Base-by-base conservation (phyloP, 1,140 invertebrate genomes). In the Drosophila azteca region DNA sequence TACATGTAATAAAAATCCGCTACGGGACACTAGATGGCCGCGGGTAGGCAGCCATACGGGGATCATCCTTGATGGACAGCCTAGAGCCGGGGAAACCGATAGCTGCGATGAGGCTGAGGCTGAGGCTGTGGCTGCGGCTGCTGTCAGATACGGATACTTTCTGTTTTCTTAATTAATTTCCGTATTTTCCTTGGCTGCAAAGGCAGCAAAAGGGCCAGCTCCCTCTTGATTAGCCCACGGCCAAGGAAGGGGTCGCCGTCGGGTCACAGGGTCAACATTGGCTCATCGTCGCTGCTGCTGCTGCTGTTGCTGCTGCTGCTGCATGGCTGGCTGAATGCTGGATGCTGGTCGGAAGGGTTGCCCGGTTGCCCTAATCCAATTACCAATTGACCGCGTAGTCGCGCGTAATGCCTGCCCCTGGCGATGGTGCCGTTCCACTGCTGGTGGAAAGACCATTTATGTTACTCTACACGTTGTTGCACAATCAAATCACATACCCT, bases 101-200 rank as follows among this genome's bases (percentile, higher is more conserved):
- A 35, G 35, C 35, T 39, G 35, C 3, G 11, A 60, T 26, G 20
- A 13, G 24, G 53, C 22, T 39, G 35, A 9, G 31, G 31, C 31
- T 35, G 31, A 1, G 31, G 31, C 31, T 9, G 31, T 3, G 9
- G 31, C 31, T 35, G 31, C 9, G 31, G 11, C 35, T 39, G 35
- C 35, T 39, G 35, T 39, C 35, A 39, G 35, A 39, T 39, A 13
- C 35, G 35, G 35, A 13, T 39, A 39, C 35, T 39, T 39, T 70
- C 57, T 70, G 62, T 74, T 79, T 85, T 85, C 82, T 85, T 87
- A 85, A 85, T 87, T 81, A 81, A 85, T 81, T 79, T 83, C 31
- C 15, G 45, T 61, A 60, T 66, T 82, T 73, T 69, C 51, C 58
- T 53, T 15, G 45, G 8, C 53, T 11, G 53, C 41, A 44, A 39